Evolutionary conservation across 2,113 vertebrate species (phyloP).

Genomic region (Macrotus californicus): DNA sequence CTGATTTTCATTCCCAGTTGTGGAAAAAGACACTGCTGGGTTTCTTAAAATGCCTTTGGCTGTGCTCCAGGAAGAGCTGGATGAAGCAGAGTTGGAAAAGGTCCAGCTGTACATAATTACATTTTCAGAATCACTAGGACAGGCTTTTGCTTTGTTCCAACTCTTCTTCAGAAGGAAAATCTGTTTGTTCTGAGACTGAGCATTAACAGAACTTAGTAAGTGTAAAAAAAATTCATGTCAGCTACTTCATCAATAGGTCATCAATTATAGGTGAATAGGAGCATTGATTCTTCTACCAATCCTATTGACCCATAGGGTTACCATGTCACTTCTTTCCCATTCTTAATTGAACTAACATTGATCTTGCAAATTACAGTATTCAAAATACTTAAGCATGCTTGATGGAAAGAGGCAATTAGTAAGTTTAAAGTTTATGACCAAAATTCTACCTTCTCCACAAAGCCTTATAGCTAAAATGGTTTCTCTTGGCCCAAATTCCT

Average conservation of each 20-base stretch:
- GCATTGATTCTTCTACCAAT: background rate
- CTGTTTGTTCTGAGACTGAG: background rate
- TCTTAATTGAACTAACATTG: background rate
- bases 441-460: background rate
- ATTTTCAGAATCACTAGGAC: background rate
- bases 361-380: background rate
- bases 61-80: background rate
- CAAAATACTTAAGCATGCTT: background rate
- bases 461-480: background rate
- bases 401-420: background rate
- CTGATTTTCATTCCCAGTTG: background rate
- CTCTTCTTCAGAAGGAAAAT: background rate
- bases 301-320: background rate
- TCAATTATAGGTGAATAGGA: background rate
- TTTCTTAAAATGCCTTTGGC: background rate
- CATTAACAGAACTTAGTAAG: background rate
- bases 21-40: background rate
- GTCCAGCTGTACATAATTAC: background rate
- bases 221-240: background rate
- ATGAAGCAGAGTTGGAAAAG: background rate
- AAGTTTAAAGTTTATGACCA: background rate
- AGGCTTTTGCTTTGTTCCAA: background rate
- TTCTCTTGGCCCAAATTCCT: background rate
- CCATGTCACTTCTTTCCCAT: background rate
- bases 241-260: background rate